Base-by-base conservation (phyloP, 2,113 vertebrate species). In the Crotophaga sulcirostris region DNA sequence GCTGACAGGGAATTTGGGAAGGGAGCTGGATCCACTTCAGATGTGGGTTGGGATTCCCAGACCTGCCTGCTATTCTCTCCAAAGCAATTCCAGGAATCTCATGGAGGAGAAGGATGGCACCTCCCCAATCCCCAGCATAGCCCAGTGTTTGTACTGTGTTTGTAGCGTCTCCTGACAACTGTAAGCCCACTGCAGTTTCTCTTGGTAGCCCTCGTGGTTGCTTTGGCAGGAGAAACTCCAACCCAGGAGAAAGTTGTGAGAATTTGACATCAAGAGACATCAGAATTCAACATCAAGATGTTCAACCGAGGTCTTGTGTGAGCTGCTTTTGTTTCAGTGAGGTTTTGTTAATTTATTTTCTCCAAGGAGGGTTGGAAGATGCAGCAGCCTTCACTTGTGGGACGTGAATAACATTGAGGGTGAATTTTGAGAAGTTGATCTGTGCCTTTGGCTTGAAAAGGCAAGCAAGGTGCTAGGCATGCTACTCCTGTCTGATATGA, bases 11-110 rank as follows among this genome's bases (percentile, higher is more conserved):
- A 51, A 14, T 11, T 81, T 60, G 36, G 69, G 49, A 78, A 79
- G 25, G 52, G 52, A 72, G 36, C 23, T 93, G 82, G 59, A 84
- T 82, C 66, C 45, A 70, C 81, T 80, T 96, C 73, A 87, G 69
- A 56, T 44, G 19, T 2, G 4, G 80, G 49, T 60, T 93, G 88
- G 69, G 83, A 93, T 94, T 93, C 91, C 62, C 83, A 83, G 52
- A 79, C 45, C 83, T 90, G 38, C 56, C 67, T 76, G 69, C 64
- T 60, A 38, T 12, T 84, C 55, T 90, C 40, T 77, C 87, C 60
- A 72, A 74, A 96, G 64, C 92, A 92, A 97, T 97, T 75, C 92
- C 64, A 96, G 90, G 96, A 96, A 96, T 97, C 83, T 80, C 1
- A 1, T 86, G 45, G 75, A 91, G 70, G 66, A 96, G 91, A 93